Conservation (phyloP, 1,140 invertebrate species). For the Eupeodes corollae region DNA sequence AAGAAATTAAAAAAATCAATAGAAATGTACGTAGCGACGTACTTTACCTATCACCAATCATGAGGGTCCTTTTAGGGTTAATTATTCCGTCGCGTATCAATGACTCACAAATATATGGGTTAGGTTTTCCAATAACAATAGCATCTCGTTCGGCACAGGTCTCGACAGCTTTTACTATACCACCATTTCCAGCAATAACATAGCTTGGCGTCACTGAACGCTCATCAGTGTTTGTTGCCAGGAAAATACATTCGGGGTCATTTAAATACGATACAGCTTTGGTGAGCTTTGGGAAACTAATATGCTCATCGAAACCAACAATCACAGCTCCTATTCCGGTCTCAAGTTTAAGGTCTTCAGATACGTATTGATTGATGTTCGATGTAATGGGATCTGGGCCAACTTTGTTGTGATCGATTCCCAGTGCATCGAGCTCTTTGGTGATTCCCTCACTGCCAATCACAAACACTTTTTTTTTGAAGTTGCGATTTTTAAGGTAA, state of each 20-base stretch:
- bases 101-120: conserved; percentile 33
- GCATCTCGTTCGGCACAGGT: conserved; percentile 69
- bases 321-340: conserved; percentile 81
- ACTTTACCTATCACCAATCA: conserved; percentile 86
- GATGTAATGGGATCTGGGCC: conserved; percentile 41
- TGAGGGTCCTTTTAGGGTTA: conserved; percentile 68
- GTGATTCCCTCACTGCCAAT: conserved; percentile 71
- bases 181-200: conserved; percentile 64
- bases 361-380: conserved; percentile 31
- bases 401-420: conserved; percentile 59
- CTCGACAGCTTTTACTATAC: conserved; percentile 71
- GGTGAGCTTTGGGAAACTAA: conserved; percentile 82
- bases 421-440: conserved; percentile 66
- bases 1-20: no score
- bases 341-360: conserved; percentile 45
- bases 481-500: conserved; percentile 62
- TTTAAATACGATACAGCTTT: conserved; percentile 80
- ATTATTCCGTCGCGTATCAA: conserved; percentile 45
- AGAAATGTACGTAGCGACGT: no score
- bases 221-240: conserved; percentile 91
- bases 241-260: conserved; percentile 64
- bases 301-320: conserved; percentile 85
- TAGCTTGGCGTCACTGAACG: conserved; percentile 49
- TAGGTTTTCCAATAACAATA: conserved; percentile 73
- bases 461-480: conserved; percentile 77